Percentiles rank a stretch among this genome's conserved stretches.
phyloP scores from a whole-genome alignment of 2,113 vertebrate genomes.

The Dicerorhinus sumatrensis region DNA sequence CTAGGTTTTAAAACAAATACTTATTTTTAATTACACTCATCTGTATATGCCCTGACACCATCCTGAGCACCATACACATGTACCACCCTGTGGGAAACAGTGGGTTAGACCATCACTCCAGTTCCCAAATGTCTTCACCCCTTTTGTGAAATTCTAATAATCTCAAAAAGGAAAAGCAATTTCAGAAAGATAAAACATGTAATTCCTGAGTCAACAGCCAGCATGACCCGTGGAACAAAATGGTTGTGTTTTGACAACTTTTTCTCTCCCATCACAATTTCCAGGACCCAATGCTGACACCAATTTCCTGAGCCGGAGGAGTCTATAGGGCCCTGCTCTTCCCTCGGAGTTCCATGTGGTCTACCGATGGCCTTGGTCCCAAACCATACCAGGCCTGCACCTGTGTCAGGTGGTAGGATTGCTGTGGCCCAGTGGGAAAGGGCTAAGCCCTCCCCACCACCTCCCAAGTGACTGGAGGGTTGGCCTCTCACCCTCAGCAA shows the following conservation, averaged over 20 bases:
- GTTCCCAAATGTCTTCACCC: background rate
- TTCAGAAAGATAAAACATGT: background rate
- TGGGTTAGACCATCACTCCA: background rate
- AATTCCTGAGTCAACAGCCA: background rate
- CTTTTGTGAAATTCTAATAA: background rate
- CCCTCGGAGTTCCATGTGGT: background rate
- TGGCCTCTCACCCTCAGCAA: background rate
- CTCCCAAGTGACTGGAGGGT: background rate
- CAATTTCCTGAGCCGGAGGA: background rate
- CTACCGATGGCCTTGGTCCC: background rate
- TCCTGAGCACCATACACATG: background rate
- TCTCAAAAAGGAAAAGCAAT: background rate
- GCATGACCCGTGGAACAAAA: conserved; percentile 32
- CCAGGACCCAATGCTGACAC: background rate
- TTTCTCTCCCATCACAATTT: background rate
- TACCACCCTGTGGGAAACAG: background rate
- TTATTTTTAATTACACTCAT: conserved; percentile 45
- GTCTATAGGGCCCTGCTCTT: background rate
- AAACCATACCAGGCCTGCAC: background rate
- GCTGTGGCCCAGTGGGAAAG: background rate
- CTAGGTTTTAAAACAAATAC: background rate
- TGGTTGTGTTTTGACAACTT: conserved; percentile 24
- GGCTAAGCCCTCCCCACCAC: background rate
- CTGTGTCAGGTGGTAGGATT: background rate
- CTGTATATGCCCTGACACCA: background rate